Evolutionary conservation across 2,113 vertebrate species (phyloP).

Genomic region (Recurvirostra avosetta): DNA sequence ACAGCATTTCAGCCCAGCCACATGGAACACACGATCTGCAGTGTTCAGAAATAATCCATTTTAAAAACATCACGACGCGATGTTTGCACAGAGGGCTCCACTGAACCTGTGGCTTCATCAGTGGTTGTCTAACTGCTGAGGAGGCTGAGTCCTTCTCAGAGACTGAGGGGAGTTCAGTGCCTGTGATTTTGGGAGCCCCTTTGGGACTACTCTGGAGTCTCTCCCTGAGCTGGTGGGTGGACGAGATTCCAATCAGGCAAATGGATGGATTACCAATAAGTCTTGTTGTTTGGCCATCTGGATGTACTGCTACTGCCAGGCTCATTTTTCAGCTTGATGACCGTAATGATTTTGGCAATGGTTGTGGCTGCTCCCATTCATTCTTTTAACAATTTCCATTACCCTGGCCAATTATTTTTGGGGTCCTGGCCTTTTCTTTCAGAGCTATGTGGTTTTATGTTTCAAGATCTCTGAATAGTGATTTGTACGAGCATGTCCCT

Average conservation of each 20-base stretch:
- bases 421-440: slow-evolving; percentile 28
- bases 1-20: background rate
- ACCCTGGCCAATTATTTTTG: background rate
- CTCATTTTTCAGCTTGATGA: slow-evolving; percentile 28
- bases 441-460: background rate
- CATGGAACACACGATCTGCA: background rate
- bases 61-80: rapidly evolving
- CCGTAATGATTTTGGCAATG: slow-evolving; percentile 9
- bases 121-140: background rate
- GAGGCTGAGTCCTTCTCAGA: background rate
- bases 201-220: background rate
- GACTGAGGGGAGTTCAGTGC: background rate
- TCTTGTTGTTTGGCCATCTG: background rate
- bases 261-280: background rate
- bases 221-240: background rate
- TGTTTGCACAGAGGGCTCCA: background rate
- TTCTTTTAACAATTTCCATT: slow-evolving; percentile 43
- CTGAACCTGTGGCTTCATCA: background rate
- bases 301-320: background rate
- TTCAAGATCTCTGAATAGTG: background rate
- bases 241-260: background rate
- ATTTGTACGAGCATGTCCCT: background rate
- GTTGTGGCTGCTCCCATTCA: background rate
- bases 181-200: background rate
- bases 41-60: background rate